These are phyloP conservation scores for Anastrepha obliqua DNA, from an alignment of 1,140 invertebrate species.

Conservation along the genomic window DNA sequence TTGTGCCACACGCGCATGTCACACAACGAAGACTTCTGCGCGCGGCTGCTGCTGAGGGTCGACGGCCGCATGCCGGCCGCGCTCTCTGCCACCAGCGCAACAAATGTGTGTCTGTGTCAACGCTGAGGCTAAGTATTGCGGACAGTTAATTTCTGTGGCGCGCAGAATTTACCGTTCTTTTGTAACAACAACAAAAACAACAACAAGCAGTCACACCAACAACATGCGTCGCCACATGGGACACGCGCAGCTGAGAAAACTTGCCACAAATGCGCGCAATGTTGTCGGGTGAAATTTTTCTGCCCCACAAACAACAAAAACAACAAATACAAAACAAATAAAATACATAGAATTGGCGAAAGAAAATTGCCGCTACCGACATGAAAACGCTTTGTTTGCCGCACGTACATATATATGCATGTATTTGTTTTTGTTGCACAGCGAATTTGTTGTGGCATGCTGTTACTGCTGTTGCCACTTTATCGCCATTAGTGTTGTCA, in stretches of 20 bases:
- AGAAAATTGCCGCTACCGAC: slow-evolving; percentile 1
- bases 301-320: not conserved
- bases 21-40: not conserved
- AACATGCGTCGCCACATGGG: slow-evolving; percentile 15
- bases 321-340: not conserved
- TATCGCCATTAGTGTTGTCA: not conserved
- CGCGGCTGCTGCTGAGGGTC: slow-evolving; percentile 4
- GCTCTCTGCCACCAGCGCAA: not conserved
- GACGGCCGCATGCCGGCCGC: not conserved
- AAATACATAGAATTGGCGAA: slow-evolving; percentile 1
- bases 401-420: not conserved
- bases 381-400: slow-evolving; percentile 27
- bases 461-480: slow-evolving; percentile 16
- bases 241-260: slow-evolving; percentile 4
- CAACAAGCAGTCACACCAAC: not conserved
- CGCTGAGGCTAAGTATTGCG: slow-evolving; percentile 19
- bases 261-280: slow-evolving; percentile 45
- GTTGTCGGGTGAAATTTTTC: slow-evolving; percentile 49
- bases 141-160: slow-evolving; percentile 37
- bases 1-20: slow-evolving; percentile 25
- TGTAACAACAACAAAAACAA: slow-evolving; percentile 8
- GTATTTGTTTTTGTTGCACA: not conserved
- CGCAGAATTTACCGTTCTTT: slow-evolving; percentile 37
- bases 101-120: slow-evolving; percentile 6
- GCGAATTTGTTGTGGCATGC: slow-evolving; percentile 24